Evolutionary conservation across 1,140 invertebrate genomes (phyloP).

Genomic region (Drosophila nannoptera): DNA sequence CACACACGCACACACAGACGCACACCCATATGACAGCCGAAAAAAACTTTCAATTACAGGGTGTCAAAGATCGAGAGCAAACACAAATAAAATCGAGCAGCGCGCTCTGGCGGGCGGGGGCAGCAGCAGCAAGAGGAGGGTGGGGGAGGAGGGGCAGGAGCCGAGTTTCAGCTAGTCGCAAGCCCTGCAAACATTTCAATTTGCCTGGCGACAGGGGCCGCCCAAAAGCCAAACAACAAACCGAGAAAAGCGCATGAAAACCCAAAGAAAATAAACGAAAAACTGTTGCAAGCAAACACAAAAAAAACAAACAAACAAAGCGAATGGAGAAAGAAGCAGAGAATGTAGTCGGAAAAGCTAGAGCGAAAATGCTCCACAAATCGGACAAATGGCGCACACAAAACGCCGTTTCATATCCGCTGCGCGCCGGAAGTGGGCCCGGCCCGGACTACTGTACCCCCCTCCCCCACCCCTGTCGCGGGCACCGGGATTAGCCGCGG

Average conservation of each 20-base stretch:
- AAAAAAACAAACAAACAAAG: not conserved
- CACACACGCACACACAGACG: not conserved
- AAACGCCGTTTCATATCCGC: conserved; percentile 70
- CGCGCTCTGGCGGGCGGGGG: not conserved
- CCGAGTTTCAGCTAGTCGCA: conserved; percentile 12
- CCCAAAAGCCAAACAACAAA: conserved; percentile 73
- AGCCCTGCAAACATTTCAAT: conserved; percentile 73
- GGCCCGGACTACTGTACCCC: not conserved
- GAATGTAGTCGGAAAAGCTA: conserved; percentile 19
- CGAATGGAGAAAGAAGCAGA: conserved; percentile 1
- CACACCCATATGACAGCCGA: not conserved
- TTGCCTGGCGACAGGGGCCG: conserved; percentile 61
- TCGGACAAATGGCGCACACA: conserved; percentile 64
- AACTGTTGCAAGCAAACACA: not conserved
- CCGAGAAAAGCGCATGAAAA: conserved; percentile 25
- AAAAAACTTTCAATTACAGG: conserved; percentile 71
- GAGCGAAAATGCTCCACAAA: conserved; percentile 72
- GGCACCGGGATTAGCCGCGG: not conserved
- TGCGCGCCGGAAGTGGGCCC: conserved; percentile 59
- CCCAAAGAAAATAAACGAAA: not conserved
- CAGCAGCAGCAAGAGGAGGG: too few relatives aligned
- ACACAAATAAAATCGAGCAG: conserved; percentile 33
- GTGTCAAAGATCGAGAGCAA: conserved; percentile 73
- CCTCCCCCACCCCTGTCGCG: too few relatives aligned
- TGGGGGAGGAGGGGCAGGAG: too few relatives aligned